phyloP scores from a whole-genome alignment of 2,888 invertebrate genomes.

The Torymus aiolomorphi region DNA sequence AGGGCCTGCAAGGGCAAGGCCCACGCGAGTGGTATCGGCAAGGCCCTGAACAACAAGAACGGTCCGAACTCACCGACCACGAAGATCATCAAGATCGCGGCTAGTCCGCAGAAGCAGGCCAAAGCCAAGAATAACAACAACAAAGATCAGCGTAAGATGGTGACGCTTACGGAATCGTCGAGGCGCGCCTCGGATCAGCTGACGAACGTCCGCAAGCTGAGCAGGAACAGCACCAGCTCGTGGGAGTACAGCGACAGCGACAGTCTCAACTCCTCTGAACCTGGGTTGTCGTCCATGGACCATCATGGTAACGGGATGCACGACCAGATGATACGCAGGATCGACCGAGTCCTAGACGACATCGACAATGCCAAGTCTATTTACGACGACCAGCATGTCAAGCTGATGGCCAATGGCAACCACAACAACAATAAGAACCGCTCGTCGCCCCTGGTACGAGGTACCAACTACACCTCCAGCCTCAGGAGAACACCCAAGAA shows the following conservation, averaged over 20 bases:
- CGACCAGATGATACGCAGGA: slow-evolving; percentile 63
- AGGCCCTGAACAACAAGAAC: slow-evolving; percentile 65
- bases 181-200: slow-evolving; percentile 68
- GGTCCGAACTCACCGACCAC: background rate
- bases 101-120: slow-evolving; percentile 18
- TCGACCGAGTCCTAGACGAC: slow-evolving; percentile 65
- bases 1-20: slow-evolving; percentile 86
- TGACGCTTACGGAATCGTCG: slow-evolving; percentile 57
- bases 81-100: slow-evolving; percentile 33
- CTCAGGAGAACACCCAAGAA: slow-evolving; percentile 58
- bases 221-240: slow-evolving; percentile 81
- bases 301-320: slow-evolving; percentile 53
- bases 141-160: slow-evolving; percentile 26
- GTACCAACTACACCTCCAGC: slow-evolving; percentile 43
- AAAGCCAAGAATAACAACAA: slow-evolving; percentile 16
- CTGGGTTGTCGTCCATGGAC: slow-evolving; percentile 60
- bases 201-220: slow-evolving; percentile 73
- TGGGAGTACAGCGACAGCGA: slow-evolving; percentile 83
- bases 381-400: slow-evolving; percentile 40
- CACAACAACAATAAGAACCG: slow-evolving; percentile 34
- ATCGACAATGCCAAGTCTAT: slow-evolving; percentile 59
- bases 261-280: slow-evolving; percentile 78
- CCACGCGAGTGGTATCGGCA: slow-evolving; percentile 84
- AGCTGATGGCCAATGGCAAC: slow-evolving; percentile 22
- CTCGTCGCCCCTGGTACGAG: slow-evolving; percentile 29